Percentiles rank a stretch among this genome's conserved stretches.
Evolutionary conservation across 2,113 vertebrate species (phyloP).

Genomic region (Capra hircus): DNA sequence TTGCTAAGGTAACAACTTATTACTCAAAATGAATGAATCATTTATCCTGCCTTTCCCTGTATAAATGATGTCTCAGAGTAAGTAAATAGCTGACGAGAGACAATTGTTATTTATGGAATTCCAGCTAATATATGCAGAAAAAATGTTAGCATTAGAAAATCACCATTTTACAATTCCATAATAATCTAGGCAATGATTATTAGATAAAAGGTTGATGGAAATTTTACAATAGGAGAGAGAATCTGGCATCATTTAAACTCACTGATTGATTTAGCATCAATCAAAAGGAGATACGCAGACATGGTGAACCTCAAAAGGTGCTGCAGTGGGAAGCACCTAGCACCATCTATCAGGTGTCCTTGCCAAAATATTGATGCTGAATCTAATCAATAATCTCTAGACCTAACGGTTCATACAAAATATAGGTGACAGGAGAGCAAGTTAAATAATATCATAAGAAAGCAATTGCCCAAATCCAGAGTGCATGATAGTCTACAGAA

Average conservation of each 20-base stretch:
- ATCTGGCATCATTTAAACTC: background rate
- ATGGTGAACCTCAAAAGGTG: background rate
- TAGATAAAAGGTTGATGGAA: background rate
- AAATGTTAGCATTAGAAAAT: slow-evolving; percentile 5
- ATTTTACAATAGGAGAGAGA: background rate
- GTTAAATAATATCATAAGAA: background rate
- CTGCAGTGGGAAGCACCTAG: background rate
- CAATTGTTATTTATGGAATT: slow-evolving; percentile 12
- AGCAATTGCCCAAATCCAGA: background rate
- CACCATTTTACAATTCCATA: background rate
- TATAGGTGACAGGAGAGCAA: background rate
- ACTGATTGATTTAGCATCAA: background rate
- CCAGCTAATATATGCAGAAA: background rate
- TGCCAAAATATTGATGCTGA: background rate
- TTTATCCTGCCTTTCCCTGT: background rate
- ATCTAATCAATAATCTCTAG: background rate
- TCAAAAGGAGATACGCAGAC: background rate
- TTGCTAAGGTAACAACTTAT: background rate
- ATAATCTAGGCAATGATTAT: background rate
- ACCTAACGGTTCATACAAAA: background rate
- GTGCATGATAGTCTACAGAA: background rate
- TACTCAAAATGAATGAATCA: background rate
- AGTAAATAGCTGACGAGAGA: background rate
- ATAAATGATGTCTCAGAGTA: background rate
- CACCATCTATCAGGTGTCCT: background rate